Evolutionary conservation across 2,113 vertebrate species (phyloP).

Genomic region (Macrotus californicus): DNA sequence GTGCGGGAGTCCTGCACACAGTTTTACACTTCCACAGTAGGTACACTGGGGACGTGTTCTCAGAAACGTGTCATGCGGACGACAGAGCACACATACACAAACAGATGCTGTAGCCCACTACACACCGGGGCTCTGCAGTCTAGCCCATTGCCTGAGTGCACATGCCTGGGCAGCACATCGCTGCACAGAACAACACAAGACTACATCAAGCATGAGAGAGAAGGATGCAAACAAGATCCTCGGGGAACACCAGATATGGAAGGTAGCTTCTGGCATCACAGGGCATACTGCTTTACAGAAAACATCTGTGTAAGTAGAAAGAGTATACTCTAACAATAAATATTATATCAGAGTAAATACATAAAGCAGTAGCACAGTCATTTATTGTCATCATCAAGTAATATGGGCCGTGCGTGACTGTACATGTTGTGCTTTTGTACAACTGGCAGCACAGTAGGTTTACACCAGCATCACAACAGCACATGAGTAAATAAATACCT

Average conservation of each 20-base stretch:
- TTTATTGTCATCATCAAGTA: neutral
- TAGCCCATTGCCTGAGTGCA: neutral
- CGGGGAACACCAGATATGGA: rapidly evolving
- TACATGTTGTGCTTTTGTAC: neutral
- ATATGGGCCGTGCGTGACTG: no score
- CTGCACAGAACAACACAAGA: neutral
- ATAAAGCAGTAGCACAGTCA: neutral
- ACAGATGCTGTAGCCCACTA: neutral
- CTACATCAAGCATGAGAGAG: neutral
- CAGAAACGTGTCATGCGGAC: neutral
- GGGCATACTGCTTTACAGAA: neutral
- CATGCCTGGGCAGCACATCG: neutral
- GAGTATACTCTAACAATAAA: neutral
- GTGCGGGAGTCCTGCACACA: neutral
- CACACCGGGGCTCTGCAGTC: neutral
- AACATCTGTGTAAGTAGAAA: neutral
- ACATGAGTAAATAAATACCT: neutral
- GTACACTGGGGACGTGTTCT: neutral
- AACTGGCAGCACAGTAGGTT: neutral
- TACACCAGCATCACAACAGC: neutral
- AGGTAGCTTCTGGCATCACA: neutral
- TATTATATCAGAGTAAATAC: neutral
- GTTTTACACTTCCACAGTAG: neutral
- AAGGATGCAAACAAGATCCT: no score
- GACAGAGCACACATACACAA: neutral